Evolutionary conservation across 2,888 invertebrate species (phyloP).

Genomic region (Candidula unifasciata): DNA sequence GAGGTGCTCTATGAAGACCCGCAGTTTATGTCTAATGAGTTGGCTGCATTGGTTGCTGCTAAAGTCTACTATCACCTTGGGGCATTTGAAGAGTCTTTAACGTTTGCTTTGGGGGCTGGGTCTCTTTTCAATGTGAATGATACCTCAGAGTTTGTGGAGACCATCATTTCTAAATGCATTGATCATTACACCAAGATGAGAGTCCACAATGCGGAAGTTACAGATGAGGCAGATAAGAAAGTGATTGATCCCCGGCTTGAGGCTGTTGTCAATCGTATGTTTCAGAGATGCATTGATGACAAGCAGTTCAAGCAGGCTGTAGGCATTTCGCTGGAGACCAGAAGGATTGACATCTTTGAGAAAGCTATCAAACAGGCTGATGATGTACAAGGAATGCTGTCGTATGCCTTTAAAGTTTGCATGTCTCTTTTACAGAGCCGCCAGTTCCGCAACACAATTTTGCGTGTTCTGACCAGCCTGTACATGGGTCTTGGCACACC

Average conservation of each 20-base stretch:
- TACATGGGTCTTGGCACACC: conserved; percentile 93
- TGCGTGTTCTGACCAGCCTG: conserved; percentile 91
- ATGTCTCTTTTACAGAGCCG: conserved; percentile 97
- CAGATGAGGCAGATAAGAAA: conserved; percentile 81
- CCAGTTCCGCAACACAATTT: conserved; percentile 92
- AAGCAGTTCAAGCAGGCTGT: conserved; percentile 93
- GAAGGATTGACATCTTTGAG: conserved; percentile 97
- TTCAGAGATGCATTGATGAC: conserved; percentile 95
- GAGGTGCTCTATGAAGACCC: conserved; percentile 97
- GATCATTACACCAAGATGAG: conserved; percentile 96
- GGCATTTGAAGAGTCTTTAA: conserved; percentile 96
- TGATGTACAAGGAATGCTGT: conserved; percentile 92
- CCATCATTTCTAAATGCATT: conserved; percentile 96
- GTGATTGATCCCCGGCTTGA: conserved; percentile 83
- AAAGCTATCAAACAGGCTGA: conserved; percentile 94
- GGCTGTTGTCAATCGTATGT: conserved; percentile 97
- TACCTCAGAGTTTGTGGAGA: conserved; percentile 96
- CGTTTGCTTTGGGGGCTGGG: conserved; percentile 97
- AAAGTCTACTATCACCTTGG: conserved; percentile 99
- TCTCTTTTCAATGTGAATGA: conserved; percentile 96
- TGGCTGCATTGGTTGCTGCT: conserved; percentile 97
- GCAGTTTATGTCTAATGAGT: conserved; percentile 89
- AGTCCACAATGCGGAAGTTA: conserved; percentile 83
- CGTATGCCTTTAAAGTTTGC: conserved; percentile 96
- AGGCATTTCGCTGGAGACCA: conserved; percentile 96